phyloP scores from a whole-genome alignment of 2,888 invertebrate genomes.

The Cheilosia grossa region DNA sequence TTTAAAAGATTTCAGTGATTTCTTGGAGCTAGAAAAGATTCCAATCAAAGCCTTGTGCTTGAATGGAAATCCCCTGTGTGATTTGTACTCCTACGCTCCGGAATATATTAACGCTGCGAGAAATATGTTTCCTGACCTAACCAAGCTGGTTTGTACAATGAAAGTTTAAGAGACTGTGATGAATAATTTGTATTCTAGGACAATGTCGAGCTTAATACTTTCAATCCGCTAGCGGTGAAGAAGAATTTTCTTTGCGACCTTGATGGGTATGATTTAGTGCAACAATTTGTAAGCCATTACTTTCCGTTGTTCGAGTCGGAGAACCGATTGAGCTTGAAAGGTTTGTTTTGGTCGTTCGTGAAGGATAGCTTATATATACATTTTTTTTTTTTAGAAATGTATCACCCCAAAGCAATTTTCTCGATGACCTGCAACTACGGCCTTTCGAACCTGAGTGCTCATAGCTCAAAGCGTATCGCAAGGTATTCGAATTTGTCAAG shows the following conservation, averaged over 20 bases:
- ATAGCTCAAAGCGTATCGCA: constrained; percentile 77
- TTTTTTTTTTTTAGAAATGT: constrained; percentile 60
- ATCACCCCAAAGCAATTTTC: constrained; percentile 78
- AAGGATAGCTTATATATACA: not conserved
- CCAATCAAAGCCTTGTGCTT: constrained; percentile 78
- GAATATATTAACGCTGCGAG: constrained; percentile 79
- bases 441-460: constrained; percentile 70
- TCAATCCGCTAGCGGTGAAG: constrained; percentile 76
- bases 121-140: constrained; percentile 78
- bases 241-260: constrained; percentile 79
- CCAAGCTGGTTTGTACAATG: constrained; percentile 76
- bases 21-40: constrained; percentile 77
- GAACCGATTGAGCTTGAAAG: constrained; percentile 76
- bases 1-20: constrained; percentile 77
- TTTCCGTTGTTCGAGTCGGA: constrained; percentile 78
- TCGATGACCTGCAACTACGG: constrained; percentile 79
- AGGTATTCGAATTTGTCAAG: constrained; percentile 78
- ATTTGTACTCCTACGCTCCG: constrained; percentile 78
- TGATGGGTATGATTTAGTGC: constrained; percentile 79
- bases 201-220: constrained; percentile 77
- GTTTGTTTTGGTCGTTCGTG: constrained; percentile 36
- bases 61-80: constrained; percentile 80
- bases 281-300: constrained; percentile 78
- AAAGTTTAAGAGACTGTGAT: not conserved
- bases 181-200: constrained; percentile 75